These are phyloP conservation scores for Molorchus minor DNA, from an alignment of 2,888 invertebrate genomes.

Conservation along the genomic window DNA sequence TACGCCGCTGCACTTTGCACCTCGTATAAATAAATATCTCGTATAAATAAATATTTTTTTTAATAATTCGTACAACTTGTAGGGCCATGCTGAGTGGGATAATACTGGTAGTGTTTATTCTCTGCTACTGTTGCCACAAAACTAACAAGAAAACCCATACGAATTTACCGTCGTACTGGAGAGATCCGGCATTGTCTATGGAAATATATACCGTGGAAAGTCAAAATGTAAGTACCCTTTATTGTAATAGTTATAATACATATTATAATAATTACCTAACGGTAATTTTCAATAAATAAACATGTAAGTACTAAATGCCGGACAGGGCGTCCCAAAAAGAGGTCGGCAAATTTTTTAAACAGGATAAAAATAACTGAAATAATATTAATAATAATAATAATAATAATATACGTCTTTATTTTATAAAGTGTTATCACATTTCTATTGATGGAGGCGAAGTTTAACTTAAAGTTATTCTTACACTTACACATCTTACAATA, in stretches of 20 bases:
- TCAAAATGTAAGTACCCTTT: constrained; percentile 55
- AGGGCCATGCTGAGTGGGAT: constrained; percentile 83
- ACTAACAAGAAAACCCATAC: constrained; percentile 64
- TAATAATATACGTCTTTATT: not conserved
- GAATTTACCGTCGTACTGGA: constrained; percentile 63
- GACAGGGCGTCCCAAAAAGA: not conserved
- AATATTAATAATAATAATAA: not conserved
- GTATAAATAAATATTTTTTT: constrained; percentile 9
- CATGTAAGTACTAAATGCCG: not conserved
- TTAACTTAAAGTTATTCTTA: too few relatives aligned
- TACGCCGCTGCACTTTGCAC: too few relatives aligned
- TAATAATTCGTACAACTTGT: too few relatives aligned
- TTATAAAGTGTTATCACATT: too few relatives aligned
- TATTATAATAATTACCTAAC: not conserved
- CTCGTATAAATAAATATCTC: not conserved
- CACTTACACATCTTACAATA: too few relatives aligned
- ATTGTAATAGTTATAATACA: not conserved
- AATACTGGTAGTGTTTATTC: constrained; percentile 77
- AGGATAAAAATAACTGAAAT: not conserved
- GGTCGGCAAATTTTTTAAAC: too few relatives aligned
- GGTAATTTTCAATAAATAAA: not conserved
- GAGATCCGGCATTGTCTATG: constrained; percentile 65
- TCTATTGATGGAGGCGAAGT: too few relatives aligned
- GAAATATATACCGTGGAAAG: constrained; percentile 68
- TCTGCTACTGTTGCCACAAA: constrained; percentile 79